phyloP scores from a whole-genome alignment of 2,113 vertebrate genomes.

The Strigops habroptila region DNA sequence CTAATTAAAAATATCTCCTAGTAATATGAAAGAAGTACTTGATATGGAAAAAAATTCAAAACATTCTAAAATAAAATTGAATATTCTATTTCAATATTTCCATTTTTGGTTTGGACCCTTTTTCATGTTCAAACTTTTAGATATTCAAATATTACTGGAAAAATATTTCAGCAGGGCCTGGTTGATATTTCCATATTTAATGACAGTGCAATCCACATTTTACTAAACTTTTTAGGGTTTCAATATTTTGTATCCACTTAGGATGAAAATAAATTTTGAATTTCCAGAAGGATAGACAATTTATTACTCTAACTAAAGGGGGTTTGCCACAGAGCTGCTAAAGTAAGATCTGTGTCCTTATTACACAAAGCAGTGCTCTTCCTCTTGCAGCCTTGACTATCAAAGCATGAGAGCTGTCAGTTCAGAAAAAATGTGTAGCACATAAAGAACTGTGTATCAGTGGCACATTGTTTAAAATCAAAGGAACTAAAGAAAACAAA shows the following conservation, averaged over 20 bases:
- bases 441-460: neutral
- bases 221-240: neutral
- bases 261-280: neutral
- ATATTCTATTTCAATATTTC: neutral
- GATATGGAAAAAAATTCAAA: neutral
- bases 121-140: neutral
- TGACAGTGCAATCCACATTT: neutral
- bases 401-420: neutral
- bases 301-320: neutral
- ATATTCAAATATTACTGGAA: neutral
- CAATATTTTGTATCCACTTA: neutral
- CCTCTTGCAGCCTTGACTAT: neutral
- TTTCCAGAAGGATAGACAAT: neutral
- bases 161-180: neutral
- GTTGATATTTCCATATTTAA: neutral
- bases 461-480: neutral
- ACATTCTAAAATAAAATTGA: neutral
- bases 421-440: neutral
- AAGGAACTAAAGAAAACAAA: neutral
- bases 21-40: neutral
- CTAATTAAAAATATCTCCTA: neutral
- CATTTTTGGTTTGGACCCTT: neutral
- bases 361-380: neutral
- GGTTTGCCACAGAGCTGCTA: neutral
- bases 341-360: neutral